Evolutionary conservation across 2,888 invertebrate species (phyloP), one percentile per base, ranked within the genome.

Genomic region (Drosophila dives): DNA sequence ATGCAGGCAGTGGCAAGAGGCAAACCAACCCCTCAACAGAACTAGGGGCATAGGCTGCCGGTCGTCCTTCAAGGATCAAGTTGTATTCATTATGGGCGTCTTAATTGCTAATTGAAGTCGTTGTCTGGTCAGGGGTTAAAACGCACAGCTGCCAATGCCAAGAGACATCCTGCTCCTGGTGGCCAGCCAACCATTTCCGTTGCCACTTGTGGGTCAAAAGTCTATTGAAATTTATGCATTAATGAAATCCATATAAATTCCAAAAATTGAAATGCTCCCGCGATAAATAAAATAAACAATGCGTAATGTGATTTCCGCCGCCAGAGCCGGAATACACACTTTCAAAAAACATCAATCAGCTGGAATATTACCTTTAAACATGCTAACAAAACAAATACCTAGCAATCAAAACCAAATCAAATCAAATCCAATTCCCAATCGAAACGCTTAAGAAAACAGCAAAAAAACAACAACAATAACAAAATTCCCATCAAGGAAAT

Each of bases 371-470:
- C 75, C 87, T 85, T 80, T 84, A 86, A 87, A 83, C 87, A 87
- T 90, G 90, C 90, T 70, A 86, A 64, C 72, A 76, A 82, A 89
- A 90, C 85, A 89, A 91, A 89, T 86, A 81, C 63, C 74, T n/a
- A 58, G 69, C 87, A 62, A 87, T 81, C 87, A 86, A 75, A 80
- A 75, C 72, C 75, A 73, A 77, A 74, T 53, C 61, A 40, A 61
- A 53, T 62, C 26, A 34, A 69, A 77, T 74, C 80, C 77, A 69
- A 77, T 74, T 78, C 77, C 78, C 75, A 76, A 78, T 81, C 86
- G 84, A 64, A 81, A 73, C 80, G 85, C 80, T 86, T 86, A 77
- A 66, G 63, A 77, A 81, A 81, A 89, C 76, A 75, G 3, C 50
- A 32, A 64, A 32, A 64, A 42, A 42, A 32, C 20, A 32, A 34